A percentile compares a stretch with the other conserved stretches of the same genome.
Evolutionary conservation across 23 tunicate genomes (phyloP).

Genomic region (Aplidium turbinatum): DNA sequence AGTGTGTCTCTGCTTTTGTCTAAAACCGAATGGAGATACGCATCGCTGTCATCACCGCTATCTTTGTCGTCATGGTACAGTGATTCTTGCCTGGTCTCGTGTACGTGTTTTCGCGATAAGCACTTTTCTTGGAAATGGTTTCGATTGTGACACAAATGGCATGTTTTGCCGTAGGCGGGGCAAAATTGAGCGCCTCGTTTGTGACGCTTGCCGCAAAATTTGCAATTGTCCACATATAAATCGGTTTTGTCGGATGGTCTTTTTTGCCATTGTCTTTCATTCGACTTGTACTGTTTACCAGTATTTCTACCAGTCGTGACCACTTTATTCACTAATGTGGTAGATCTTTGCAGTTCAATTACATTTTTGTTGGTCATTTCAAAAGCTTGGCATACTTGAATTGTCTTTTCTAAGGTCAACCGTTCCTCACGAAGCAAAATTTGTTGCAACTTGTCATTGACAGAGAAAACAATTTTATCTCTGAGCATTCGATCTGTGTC

Average conservation of each 20-base stretch:
- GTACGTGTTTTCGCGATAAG: not conserved
- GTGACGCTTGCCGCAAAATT: slow-evolving; percentile 10
- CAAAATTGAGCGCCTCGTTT: not conserved
- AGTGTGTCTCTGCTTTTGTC: not conserved
- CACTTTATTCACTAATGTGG: not conserved
- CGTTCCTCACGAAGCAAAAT: slow-evolving; percentile 12
- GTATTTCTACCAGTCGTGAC: not conserved
- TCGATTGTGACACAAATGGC: not conserved
- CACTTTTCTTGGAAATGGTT: slow-evolving; percentile 13
- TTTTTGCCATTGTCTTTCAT: not conserved
- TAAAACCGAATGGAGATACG: slow-evolving; percentile 3
- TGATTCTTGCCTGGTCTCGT: not conserved
- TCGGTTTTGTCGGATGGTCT: not conserved
- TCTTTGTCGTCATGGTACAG: not conserved
- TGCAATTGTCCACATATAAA: not conserved
- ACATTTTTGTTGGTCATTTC: slow-evolving; percentile 5
- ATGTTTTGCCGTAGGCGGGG: slow-evolving; percentile 25
- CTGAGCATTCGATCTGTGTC: slow-evolving; percentile 21
- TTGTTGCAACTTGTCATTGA: slow-evolving; percentile 14
- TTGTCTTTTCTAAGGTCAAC: slow-evolving; percentile 10
- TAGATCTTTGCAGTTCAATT: slow-evolving; percentile 3
- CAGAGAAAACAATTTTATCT: slow-evolving; percentile 18
- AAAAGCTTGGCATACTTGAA: slow-evolving; percentile 23
- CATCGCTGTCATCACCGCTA: not conserved
- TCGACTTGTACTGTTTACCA: not conserved